Base-by-base conservation (phyloP, 2,888 invertebrate species). In the Nemapogon koenigi region DNA sequence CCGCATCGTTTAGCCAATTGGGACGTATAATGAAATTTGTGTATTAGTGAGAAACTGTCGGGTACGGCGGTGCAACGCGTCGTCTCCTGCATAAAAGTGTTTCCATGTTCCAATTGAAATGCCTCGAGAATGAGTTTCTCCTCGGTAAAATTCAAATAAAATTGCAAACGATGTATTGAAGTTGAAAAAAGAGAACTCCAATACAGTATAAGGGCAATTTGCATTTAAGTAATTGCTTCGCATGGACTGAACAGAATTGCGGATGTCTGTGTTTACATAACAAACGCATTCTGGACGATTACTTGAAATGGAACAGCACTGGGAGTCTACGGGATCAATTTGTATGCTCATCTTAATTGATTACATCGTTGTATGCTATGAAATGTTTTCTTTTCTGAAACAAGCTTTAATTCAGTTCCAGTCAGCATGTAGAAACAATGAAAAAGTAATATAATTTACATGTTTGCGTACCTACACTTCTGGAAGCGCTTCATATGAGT, bases 261-360 rank as follows among this genome's bases (percentile, higher is more conserved):
- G n/a, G n/a, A 55, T 57, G 59, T 52, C 45, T 55, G 47, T 52
- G 47, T 57, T 58, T 53, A 57, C 55, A 54, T n/a, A n/a, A n/a
- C n/a, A 53, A 55, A 54, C 57, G 57, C 59, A 62, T 61, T 65
- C 66, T 65, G 56, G 53, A 51, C 64, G 59, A 66, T 66, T 59
- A 59, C 58, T 59, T 52, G 52, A 50, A n/a, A n/a, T n/a, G n/a
- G n/a, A n/a, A n/a, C n/a, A n/a, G n/a, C n/a, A n/a, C n/a, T n/a
- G n/a, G n/a, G n/a, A n/a, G n/a, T n/a, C n/a, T n/a, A n/a, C n/a
- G n/a, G n/a, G n/a, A n/a, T n/a, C n/a, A n/a, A n/a, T n/a, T n/a
- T n/a, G n/a, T n/a, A n/a, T n/a, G n/a, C n/a, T n/a, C n/a, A n/a
- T n/a, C n/a, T n/a, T n/a, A n/a, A n/a, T n/a, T n/a, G n/a, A n/a